These are phyloP conservation scores for Nephila pilipes DNA, from an alignment of 1,140 invertebrate species.

Conservation along the genomic window DNA sequence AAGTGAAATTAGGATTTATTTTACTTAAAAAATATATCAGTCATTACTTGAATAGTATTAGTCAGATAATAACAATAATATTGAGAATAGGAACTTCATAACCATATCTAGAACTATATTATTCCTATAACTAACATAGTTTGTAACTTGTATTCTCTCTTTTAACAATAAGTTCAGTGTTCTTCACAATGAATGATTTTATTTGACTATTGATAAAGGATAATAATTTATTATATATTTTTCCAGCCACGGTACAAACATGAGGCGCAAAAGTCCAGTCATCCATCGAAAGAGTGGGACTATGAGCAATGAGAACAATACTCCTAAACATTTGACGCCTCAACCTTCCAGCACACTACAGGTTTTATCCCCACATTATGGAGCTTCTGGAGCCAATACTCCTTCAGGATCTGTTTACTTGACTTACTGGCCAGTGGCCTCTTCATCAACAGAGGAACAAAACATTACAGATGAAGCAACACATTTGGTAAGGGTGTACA, in stretches of 20 bases:
- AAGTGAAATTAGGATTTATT: no score
- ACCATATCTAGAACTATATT: no score
- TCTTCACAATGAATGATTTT: no score
- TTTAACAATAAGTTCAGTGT: no score
- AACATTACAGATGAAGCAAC: slow-evolving; percentile 43
- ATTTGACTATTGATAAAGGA: no score
- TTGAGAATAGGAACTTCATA: no score
- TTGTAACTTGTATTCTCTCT: no score
- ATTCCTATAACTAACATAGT: no score
- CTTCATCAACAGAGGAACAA: slow-evolving; percentile 46
- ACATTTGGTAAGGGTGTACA: slow-evolving; percentile 29
- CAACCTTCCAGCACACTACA: slow-evolving; percentile 62
- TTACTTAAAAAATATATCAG: no score
- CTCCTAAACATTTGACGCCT: slow-evolving; percentile 68
- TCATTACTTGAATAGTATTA: no score
- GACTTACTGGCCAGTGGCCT: slow-evolving; percentile 48
- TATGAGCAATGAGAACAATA: slow-evolving; percentile 58
- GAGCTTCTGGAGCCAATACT: slow-evolving; percentile 57
- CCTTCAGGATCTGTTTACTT: slow-evolving; percentile 59
- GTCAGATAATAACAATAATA: no score
- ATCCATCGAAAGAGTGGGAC: slow-evolving; percentile 67
- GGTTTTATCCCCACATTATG: slow-evolving; percentile 65
- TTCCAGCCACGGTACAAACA: slow-evolving; percentile 16
- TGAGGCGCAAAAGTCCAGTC: slow-evolving; percentile 73
- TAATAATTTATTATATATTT: neutral